Evolutionary conservation across 2,888 invertebrate genomes (phyloP), one percentile per base, ranked within the genome.

Genomic region (Drosophila neonasuta): DNA sequence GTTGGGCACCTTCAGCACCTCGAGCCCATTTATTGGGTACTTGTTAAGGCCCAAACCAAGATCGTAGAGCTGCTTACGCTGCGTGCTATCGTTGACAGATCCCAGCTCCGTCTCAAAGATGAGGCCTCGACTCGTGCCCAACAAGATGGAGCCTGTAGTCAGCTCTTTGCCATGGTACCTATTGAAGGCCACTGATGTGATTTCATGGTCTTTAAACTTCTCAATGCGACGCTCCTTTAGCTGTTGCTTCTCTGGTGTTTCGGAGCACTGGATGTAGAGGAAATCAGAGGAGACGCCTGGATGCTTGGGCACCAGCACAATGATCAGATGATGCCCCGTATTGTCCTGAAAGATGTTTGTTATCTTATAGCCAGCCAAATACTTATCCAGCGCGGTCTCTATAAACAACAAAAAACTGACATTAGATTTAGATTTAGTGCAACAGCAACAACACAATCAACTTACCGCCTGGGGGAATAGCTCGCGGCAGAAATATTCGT

Each of bases 101-200:
- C 94, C 94, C 54, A 98, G 92, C 90, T 98, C 97, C 0, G 96
- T 96, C 91, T 98, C 98, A 90, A 97, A 94, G 69, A 98, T 95
- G 46, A 96, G 92, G 0, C 98, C 98, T 88, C 95, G 96, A 0
- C 96, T 96, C 0, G 97, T 98, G 6, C 98, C 98, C 46, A 98
- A 89, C 42, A 99, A 91, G 80, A 99, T 97, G 0, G 96, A 94
- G 1, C 96, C 96, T 0, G 97, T 97, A 0, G 94, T 93, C 1
- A 89, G 91, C 65, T 94, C 94, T 0, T 94, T 94, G 2, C 92
- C 93, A 76, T 95, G 95, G 62, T 93, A 93, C 77, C 93, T 93
- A 90, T 96, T 97, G 96, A 98, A 99, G 1, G 95, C 98, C 0
- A 99, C 96, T 52, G 97, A 95, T 0, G 97, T 97, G 24, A 99